These are phyloP conservation scores for Dermatemys mawii DNA, from an alignment of 2,113 vertebrate genomes.

Conservation along the genomic window DNA sequence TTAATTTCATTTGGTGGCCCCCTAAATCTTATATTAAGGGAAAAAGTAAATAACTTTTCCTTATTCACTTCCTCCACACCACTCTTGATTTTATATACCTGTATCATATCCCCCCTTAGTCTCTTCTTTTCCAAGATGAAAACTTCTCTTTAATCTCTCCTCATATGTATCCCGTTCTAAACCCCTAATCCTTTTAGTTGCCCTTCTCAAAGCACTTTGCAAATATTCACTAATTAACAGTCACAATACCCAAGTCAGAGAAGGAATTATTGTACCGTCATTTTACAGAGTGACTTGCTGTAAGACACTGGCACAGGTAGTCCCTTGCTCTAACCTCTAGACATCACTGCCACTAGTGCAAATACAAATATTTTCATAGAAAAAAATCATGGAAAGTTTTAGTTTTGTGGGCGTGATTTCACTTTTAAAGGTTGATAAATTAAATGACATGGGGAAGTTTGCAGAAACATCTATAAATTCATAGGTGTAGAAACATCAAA, in stretches of 20 bases:
- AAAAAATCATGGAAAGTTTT: neutral
- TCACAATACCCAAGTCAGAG: neutral
- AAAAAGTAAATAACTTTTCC: no score
- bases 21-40: no score
- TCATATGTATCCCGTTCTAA: no score
- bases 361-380: neutral
- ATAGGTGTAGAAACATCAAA: neutral
- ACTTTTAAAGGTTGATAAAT: neutral
- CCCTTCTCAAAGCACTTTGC: neutral
- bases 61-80: no score
- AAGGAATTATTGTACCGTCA: neutral
- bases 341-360: neutral
- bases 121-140: no score
- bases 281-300: neutral
- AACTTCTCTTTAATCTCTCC: no score
- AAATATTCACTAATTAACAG: accelerated
- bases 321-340: neutral
- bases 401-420: neutral
- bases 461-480: neutral
- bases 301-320: neutral
- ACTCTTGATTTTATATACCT: no score
- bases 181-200: no score
- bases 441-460: neutral
- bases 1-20: no score
- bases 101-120: no score